Conservation (phyloP, 1,140 invertebrate genomes). For the Aporrectodea caliginosa region DNA sequence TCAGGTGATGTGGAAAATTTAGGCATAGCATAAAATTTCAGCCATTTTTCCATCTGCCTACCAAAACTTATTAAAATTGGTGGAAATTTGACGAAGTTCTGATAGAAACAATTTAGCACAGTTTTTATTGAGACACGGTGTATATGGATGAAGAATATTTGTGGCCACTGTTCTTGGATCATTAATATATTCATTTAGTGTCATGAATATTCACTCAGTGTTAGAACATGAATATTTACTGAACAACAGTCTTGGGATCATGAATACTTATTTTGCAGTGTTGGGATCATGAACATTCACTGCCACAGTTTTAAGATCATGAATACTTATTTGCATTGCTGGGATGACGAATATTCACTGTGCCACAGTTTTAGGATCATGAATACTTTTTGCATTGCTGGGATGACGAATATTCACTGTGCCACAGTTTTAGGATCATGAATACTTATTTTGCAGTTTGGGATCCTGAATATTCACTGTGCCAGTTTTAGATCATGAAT, state of each 20-base stretch:
- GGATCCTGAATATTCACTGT: not conserved
- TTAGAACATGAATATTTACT: not conserved
- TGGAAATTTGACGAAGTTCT: too few relatives aligned
- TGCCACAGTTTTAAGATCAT: not conserved
- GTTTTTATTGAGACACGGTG: too few relatives aligned
- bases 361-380: not conserved
- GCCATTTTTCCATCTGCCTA: too few relatives aligned
- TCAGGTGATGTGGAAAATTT: too few relatives aligned
- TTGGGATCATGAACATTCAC: too few relatives aligned
- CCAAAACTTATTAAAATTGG: too few relatives aligned
- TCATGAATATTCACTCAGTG: not conserved
- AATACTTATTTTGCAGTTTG: not conserved
- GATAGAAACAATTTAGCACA: too few relatives aligned
- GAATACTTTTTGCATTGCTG: not conserved
- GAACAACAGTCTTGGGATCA: not conserved
- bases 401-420: not conserved
- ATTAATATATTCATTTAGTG: not conserved
- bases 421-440: not conserved
- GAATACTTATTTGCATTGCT: not conserved
- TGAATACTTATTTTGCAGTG: not conserved
- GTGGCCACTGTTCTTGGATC: too few relatives aligned
- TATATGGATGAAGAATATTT: too few relatives aligned
- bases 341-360: too few relatives aligned
- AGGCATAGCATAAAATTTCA: too few relatives aligned
- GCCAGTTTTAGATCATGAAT: too few relatives aligned